Conservation (phyloP, 1,140 invertebrate species). For the Cotesia glomerata region DNA sequence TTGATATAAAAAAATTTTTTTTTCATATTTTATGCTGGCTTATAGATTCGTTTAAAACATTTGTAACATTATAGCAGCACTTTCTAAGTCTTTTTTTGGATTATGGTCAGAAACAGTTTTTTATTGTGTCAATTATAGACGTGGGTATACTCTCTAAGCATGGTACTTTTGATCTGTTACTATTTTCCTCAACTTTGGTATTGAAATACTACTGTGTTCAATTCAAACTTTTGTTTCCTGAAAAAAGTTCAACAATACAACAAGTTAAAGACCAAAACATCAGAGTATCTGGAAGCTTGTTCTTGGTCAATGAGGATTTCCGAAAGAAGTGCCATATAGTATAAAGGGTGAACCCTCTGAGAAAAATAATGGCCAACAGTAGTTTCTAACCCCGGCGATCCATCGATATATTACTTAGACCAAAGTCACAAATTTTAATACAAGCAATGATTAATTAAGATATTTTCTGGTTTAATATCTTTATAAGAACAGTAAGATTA, state of each 20-base stretch:
- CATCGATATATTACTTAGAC: not conserved
- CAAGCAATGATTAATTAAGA: not conserved
- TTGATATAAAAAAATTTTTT: too few species aligned
- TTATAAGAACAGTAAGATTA: not conserved
- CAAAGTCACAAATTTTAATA: conserved; percentile 20
- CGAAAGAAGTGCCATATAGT: conserved; percentile 22
- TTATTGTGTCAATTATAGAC: too few species aligned
- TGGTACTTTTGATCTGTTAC: too few species aligned
- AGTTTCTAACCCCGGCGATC: not conserved
- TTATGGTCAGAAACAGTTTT: too few species aligned
- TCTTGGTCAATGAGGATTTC: conserved; percentile 11
- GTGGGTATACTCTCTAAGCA: too few species aligned
- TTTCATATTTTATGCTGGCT: too few species aligned
- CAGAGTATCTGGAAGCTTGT: not conserved
- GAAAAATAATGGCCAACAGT: not conserved
- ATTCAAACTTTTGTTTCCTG: not conserved
- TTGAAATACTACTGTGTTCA: not conserved
- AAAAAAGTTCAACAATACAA: conserved; percentile 9
- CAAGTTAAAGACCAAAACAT: conserved; percentile 18
- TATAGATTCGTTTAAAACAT: too few species aligned
- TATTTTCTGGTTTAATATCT: conserved; percentile 23
- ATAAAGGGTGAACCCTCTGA: conserved; percentile 9
- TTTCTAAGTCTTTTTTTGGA: too few species aligned
- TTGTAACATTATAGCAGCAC: not conserved
- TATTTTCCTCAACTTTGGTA: too few species aligned